Evolutionary conservation across 2,797 vertebrate genomes (phyloP).

Genomic region (Anguilla pacifica): DNA sequence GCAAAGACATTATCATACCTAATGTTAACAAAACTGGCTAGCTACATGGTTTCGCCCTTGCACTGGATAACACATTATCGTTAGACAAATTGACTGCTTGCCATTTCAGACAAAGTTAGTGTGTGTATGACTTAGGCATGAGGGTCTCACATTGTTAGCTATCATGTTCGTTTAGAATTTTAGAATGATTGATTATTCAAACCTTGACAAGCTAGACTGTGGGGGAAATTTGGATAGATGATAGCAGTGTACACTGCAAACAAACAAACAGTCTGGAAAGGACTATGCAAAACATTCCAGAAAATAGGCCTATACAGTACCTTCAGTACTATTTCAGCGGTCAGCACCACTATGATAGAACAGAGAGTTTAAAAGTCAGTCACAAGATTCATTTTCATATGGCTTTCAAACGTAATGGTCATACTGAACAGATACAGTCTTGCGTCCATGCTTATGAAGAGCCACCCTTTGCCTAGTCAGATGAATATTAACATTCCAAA

Average conservation of each 20-base stretch:
- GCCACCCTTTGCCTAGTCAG: not conserved
- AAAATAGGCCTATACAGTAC: conserved; percentile 64
- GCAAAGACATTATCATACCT: too few relatives aligned
- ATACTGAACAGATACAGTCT: not conserved
- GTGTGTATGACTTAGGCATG: too few relatives aligned
- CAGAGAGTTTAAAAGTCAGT: conserved; percentile 43
- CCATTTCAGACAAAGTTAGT: too few relatives aligned
- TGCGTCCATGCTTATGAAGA: not conserved
- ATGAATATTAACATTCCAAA: not conserved
- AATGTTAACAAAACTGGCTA: too few relatives aligned
- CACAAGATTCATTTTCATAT: not conserved
- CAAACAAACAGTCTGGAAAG: not conserved
- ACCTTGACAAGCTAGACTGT: too few relatives aligned
- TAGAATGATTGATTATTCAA: too few relatives aligned
- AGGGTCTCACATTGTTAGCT: too few relatives aligned
- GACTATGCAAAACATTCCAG: conserved; percentile 20
- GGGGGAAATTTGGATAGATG: not conserved
- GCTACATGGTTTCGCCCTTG: too few relatives aligned
- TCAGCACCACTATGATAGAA: conserved; percentile 87
- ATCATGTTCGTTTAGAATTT: too few relatives aligned
- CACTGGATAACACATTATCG: too few relatives aligned
- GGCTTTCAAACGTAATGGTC: not conserved
- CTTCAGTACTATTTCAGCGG: conserved; percentile 89
- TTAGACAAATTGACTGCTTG: too few relatives aligned
- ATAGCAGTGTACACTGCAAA: not conserved